Conservation (phyloP, 1,140 invertebrate species). For the Drosophila orena region DNA sequence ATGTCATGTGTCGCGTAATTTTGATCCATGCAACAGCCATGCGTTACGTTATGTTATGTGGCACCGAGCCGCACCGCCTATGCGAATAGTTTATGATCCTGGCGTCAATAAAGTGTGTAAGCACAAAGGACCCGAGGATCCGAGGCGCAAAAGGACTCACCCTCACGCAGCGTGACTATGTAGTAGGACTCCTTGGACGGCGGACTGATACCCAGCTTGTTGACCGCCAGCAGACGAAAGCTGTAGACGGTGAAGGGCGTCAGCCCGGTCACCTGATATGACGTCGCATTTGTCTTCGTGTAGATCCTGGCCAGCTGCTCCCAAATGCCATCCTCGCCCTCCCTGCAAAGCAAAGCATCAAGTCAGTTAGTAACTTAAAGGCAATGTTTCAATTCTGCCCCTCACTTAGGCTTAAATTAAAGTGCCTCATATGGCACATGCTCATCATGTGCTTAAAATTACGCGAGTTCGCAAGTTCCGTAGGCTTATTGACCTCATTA, state of each 20-base stretch:
- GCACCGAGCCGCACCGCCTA: constrained; percentile 34
- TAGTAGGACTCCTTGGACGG: constrained; percentile 91
- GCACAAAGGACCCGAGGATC: not conserved
- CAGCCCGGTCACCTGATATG: constrained; percentile 88
- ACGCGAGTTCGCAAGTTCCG: not conserved
- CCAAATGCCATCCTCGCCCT: constrained; percentile 89
- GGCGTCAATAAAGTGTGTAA: constrained; percentile 53
- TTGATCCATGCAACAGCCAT: not conserved
- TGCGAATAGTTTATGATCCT: constrained; percentile 50
- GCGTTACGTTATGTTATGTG: constrained; percentile 34
- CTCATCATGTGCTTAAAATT: not conserved
- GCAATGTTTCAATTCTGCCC: no score
- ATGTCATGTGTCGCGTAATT: constrained; percentile 67
- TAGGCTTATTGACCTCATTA: constrained; percentile 14
- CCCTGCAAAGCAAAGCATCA: constrained; percentile 85
- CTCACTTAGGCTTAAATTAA: not conserved
- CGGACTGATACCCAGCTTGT: constrained; percentile 89
- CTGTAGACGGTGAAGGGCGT: constrained; percentile 91
- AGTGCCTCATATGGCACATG: no score
- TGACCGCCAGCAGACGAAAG: constrained; percentile 90
- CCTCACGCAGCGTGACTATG: constrained; percentile 91
- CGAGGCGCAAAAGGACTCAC: constrained; percentile 85
- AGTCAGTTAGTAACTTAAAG: no score
- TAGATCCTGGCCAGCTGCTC: constrained; percentile 87
- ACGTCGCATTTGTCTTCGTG: constrained; percentile 88